Evolutionary conservation across 2,888 invertebrate genomes (phyloP).

Genomic region (Acanthoscelides obtectus): DNA sequence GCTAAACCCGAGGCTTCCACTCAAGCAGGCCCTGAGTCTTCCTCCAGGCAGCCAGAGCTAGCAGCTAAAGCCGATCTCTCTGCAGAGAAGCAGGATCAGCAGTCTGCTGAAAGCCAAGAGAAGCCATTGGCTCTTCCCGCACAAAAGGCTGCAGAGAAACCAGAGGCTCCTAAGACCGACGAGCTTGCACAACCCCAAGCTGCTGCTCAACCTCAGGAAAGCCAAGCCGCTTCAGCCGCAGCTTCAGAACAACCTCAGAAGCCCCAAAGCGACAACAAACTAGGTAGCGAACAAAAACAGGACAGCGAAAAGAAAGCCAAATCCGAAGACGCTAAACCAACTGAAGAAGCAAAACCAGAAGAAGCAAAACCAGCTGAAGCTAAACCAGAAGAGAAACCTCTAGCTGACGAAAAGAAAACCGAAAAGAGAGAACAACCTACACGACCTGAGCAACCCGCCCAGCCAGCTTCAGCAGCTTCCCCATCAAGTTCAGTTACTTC

Average conservation of each 20-base stretch:
- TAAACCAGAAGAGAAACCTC: constrained; percentile 14
- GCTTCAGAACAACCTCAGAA: constrained; percentile 1
- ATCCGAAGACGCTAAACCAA: constrained; percentile 21
- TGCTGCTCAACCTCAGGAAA: constrained; percentile 16
- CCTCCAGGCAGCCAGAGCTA: not conserved
- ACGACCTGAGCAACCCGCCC: constrained; percentile 5
- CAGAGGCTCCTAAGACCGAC: constrained; percentile 14
- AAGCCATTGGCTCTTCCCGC: constrained; percentile 46
- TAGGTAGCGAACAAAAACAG: constrained; percentile 14
- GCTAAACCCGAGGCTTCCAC: constrained; percentile 26
- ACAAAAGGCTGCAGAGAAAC: constrained; percentile 32
- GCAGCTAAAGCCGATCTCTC: constrained; percentile 34
- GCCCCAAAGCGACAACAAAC: not conserved
- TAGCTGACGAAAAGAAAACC: constrained; percentile 5
- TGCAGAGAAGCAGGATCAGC: constrained; percentile 41
- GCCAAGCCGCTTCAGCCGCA: not conserved
- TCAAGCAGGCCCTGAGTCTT: not conserved
- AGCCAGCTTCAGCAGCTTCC: constrained; percentile 6
- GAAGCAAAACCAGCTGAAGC: constrained; percentile 8
- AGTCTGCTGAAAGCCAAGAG: constrained; percentile 28
- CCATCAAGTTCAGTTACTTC: constrained; percentile 4
- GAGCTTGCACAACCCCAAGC: constrained; percentile 29
- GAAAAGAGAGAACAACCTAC: constrained; percentile 5
- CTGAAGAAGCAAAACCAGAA: not conserved
- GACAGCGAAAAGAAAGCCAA: constrained; percentile 27